Conservation (phyloP, 2,888 invertebrate genomes). For the Rotaria magnacalcarata region DNA sequence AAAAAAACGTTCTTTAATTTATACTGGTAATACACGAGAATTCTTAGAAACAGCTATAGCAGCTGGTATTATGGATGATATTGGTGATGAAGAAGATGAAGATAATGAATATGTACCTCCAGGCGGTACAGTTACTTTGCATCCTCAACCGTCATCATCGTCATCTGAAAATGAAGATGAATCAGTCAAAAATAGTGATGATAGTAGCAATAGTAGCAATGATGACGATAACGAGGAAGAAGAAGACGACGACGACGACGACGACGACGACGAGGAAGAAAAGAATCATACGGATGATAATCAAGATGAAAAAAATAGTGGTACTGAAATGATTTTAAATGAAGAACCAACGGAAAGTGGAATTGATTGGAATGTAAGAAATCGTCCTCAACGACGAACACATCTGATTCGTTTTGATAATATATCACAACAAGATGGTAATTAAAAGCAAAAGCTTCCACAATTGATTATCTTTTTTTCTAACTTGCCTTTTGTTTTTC, state of each 20-base stretch:
- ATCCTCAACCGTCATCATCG: neutral
- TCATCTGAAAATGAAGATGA: neutral
- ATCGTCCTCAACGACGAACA: conserved; percentile 18
- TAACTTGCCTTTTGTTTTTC: neutral
- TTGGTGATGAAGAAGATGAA: conserved; percentile 32
- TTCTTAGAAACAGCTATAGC: neutral
- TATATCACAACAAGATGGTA: conserved; percentile 19
- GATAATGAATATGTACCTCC: conserved; percentile 30
- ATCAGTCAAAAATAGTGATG: neutral
- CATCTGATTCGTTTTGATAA: conserved; percentile 10
- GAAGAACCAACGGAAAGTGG: conserved; percentile 24
- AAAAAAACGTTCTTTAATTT: conserved; percentile 32
- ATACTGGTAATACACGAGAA: neutral
- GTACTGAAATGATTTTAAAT: neutral
- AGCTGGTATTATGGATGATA: neutral
- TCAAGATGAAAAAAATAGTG: neutral
- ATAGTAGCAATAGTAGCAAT: neutral
- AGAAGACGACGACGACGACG: neutral
- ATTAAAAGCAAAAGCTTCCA: no score
- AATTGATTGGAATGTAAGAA: neutral
- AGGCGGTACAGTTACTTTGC: neutral
- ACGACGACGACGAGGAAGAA: neutral
- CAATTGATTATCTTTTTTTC: no score
- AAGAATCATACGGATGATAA: neutral
- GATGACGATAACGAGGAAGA: neutral